These are phyloP conservation scores for Nycticryphes semicollaris DNA, from an alignment of 2,113 vertebrate genomes.

Conservation along the genomic window DNA sequence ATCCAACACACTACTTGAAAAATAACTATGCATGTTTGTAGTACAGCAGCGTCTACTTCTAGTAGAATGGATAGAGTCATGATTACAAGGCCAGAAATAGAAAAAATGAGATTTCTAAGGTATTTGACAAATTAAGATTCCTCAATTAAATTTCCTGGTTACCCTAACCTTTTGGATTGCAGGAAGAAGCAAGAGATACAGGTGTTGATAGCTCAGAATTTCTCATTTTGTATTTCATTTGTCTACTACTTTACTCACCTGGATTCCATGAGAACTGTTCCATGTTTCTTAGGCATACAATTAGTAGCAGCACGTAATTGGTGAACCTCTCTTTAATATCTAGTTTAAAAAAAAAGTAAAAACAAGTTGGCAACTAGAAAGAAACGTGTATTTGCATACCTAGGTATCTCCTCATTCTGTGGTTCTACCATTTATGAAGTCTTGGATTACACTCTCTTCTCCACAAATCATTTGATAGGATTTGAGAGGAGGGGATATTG, in stretches of 20 bases:
- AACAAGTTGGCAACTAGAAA: conserved; percentile 25
- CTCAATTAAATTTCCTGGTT: not conserved
- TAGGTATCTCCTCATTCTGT: not conserved
- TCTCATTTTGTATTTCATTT: not conserved
- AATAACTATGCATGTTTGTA: not conserved
- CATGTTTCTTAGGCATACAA: conserved; percentile 99
- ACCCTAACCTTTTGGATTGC: not conserved
- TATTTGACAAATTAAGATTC: not conserved
- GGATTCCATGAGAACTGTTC: conserved; percentile 99
- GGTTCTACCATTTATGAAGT: not conserved
- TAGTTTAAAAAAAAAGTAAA: conserved; percentile 72
- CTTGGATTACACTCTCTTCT: not conserved
- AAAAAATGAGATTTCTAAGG: not conserved
- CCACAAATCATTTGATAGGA: not conserved
- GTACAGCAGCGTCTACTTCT: not conserved
- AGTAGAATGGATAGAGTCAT: not conserved
- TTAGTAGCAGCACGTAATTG: conserved; percentile 91
- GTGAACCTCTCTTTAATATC: conserved; percentile 99
- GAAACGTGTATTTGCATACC: not conserved
- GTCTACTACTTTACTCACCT: conserved; percentile 73
- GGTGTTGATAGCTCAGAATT: not conserved
- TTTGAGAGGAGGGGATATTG: not conserved
- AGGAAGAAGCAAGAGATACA: not conserved
- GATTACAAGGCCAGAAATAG: not conserved
- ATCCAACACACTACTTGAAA: not conserved